Conservation (phyloP, 2,113 vertebrate genomes). For the Myrmecophaga tridactyla region DNA sequence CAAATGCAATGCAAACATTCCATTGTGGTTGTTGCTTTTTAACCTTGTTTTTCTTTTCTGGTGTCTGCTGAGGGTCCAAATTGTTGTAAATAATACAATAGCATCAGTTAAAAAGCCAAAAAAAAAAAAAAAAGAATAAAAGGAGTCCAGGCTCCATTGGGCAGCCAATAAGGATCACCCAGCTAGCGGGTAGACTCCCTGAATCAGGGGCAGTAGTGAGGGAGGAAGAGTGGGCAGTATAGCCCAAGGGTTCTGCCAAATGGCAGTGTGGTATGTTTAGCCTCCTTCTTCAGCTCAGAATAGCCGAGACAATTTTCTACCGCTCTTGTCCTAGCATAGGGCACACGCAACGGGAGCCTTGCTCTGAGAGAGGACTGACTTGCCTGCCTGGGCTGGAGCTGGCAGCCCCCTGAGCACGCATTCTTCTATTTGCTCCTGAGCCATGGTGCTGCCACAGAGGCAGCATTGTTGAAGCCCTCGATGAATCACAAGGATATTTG, state of each 20-base stretch:
- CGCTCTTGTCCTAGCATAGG: background rate
- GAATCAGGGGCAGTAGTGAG: accelerated
- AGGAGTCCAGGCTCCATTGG: background rate
- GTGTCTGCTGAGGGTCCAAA: background rate
- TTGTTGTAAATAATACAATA: background rate
- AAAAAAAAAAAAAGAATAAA: background rate
- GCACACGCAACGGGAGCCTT: background rate
- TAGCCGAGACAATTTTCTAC: background rate
- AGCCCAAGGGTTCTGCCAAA: background rate
- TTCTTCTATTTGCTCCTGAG: background rate
- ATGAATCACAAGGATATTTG: background rate
- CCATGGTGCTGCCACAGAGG: background rate
- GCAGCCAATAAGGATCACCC: background rate
- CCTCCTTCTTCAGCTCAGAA: background rate
- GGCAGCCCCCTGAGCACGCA: background rate
- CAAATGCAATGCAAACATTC: background rate
- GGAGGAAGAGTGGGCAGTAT: background rate
- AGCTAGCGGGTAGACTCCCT: too few relatives aligned
- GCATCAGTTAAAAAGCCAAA: background rate
- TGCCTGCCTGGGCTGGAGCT: accelerated
- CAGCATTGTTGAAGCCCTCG: background rate
- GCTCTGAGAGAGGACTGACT: background rate
- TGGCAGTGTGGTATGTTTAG: too few relatives aligned
- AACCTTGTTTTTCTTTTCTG: background rate
- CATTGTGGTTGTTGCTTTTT: background rate